phyloP scores from a whole-genome alignment of 92 coral and sea anemone genomes.

The Phenganax marumi region DNA sequence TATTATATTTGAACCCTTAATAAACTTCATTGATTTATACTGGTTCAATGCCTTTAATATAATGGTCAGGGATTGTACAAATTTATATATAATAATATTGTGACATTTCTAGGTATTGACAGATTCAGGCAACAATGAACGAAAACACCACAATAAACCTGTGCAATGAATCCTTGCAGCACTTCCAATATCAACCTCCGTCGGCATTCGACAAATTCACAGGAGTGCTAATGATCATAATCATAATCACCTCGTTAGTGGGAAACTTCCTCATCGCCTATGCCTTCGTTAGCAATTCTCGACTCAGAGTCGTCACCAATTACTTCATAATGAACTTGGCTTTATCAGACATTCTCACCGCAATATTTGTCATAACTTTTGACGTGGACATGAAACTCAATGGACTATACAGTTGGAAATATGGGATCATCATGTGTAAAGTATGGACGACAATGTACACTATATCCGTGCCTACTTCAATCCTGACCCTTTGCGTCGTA shows the following conservation, averaged over 20 bases:
- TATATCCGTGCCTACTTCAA: constrained; percentile 24
- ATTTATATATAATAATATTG: no score
- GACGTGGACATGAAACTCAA: constrained; percentile 12
- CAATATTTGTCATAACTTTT: constrained; percentile 20
- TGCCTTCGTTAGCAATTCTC: constrained; percentile 9
- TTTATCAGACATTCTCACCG: constrained; percentile 16
- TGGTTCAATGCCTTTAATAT: no score
- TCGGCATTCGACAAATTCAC: constrained; percentile 32
- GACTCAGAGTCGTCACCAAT: constrained; percentile 19
- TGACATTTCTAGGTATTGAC: no score
- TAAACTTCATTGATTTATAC: no score
- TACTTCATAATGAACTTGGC: constrained; percentile 35
- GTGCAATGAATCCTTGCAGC: constrained; percentile 8
- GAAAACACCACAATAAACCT: neutral
- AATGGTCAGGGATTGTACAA: no score
- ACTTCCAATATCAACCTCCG: constrained; percentile 6
- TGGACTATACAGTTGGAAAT: constrained; percentile 6
- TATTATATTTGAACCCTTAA: no score
- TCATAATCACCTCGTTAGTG: constrained; percentile 19
- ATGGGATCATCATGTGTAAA: constrained; percentile 2
- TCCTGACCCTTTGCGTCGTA: constrained; percentile 16
- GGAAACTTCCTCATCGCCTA: constrained; percentile 21
- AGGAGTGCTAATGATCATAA: constrained; percentile 9
- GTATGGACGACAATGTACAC: constrained; percentile 21
- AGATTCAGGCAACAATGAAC: neutral